Conservation (phyloP, 2,797 vertebrate genomes). For the Acanthis flammea region DNA sequence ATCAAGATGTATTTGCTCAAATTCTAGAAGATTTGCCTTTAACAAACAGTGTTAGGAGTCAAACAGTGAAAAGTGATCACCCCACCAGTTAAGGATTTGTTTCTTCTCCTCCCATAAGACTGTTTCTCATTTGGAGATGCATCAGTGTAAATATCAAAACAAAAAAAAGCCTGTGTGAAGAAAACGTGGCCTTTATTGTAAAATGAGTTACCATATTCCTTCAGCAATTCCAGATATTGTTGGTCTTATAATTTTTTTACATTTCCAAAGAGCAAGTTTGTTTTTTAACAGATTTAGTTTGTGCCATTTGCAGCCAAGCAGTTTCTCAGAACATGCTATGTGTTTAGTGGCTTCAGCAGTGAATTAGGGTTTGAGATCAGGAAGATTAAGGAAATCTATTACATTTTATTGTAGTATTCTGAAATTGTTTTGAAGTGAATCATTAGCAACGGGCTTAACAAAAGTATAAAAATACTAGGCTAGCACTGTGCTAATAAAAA, state of each 20-base stretch:
- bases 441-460: conserved; percentile 40
- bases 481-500: conserved; percentile 41
- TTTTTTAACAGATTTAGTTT: conserved; percentile 27
- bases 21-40: not conserved
- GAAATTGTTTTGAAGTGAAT: conserved; percentile 49
- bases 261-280: not conserved
- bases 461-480: not conserved
- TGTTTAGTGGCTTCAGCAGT: not conserved
- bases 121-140: not conserved
- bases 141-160: not conserved
- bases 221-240: not conserved
- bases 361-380: not conserved
- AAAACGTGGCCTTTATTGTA: conserved; percentile 4
- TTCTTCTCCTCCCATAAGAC: not conserved
- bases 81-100: not conserved
- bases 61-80: not conserved
- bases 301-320: not conserved
- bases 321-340: conserved; percentile 1
- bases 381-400: conserved; percentile 53
- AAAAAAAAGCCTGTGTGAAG: not conserved
- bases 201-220: not conserved
- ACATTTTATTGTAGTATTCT: conserved; percentile 18
- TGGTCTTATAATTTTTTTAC: not conserved
- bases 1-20: not conserved
- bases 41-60: not conserved